Evolutionary conservation across 2,113 vertebrate genomes (phyloP).

Genomic region (Scalopus aquaticus): DNA sequence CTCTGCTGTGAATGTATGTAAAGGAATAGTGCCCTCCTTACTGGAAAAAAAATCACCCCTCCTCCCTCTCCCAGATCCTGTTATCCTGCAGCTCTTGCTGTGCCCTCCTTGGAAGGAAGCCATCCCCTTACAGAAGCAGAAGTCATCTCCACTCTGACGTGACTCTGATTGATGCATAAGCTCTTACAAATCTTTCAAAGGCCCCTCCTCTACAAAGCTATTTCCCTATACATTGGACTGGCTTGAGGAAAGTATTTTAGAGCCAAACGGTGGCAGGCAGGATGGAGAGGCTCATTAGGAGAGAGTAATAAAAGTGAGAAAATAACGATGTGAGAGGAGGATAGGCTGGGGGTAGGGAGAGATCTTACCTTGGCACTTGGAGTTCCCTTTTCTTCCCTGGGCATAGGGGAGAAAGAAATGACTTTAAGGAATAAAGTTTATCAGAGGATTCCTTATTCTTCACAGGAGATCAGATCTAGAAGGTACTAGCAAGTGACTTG

Average conservation of each 20-base stretch:
- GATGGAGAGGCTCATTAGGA: constrained; percentile 62
- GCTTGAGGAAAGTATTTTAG: constrained; percentile 53
- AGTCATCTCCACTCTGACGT: constrained; percentile 38
- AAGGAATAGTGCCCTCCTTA: background rate
- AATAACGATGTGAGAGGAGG: background rate
- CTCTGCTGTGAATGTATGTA: background rate
- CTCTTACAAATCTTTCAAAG: constrained; percentile 29
- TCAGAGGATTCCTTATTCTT: background rate
- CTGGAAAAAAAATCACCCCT: background rate
- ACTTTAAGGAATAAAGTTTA: background rate
- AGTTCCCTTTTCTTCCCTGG: background rate
- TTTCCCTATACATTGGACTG: constrained; percentile 34
- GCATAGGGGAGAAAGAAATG: background rate
- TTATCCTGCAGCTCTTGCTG: background rate
- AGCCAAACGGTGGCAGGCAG: constrained; percentile 62
- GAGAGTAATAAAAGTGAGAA: background rate
- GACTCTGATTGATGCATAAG: constrained; percentile 45
- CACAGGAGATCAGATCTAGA: background rate
- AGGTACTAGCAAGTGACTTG: background rate
- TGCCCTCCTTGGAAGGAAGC: constrained; percentile 47
- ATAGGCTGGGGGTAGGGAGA: background rate
- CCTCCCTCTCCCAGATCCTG: background rate
- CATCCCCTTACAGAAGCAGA: constrained; percentile 39
- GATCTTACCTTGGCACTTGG: background rate
- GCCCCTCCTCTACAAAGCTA: background rate